phyloP scores from a whole-genome alignment of 2,113 vertebrate species.

The Scophthalmus maximus region DNA sequence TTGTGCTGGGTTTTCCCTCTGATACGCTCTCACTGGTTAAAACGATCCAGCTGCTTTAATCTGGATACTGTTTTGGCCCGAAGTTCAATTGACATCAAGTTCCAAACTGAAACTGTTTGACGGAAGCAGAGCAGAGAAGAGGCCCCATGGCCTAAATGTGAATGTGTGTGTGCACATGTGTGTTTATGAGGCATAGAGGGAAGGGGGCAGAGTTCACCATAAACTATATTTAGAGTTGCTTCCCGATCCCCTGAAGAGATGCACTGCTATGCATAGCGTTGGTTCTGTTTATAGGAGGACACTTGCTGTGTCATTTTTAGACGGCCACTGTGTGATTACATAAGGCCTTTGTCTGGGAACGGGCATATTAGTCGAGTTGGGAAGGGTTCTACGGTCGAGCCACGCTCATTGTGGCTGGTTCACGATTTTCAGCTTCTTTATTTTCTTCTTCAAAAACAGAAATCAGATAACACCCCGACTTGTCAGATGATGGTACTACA shows the following conservation, averaged over 20 bases:
- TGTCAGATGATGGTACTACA: not conserved
- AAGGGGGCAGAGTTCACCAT: constrained; percentile 48
- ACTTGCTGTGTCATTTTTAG: constrained; percentile 43
- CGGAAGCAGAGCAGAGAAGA: constrained; percentile 13
- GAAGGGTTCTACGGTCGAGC: not conserved
- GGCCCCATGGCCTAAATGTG: not conserved
- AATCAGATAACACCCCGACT: not conserved
- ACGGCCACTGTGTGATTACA: constrained; percentile 40
- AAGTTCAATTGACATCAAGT: constrained; percentile 1
- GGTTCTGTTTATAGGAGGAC: constrained; percentile 55
- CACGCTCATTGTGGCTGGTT: not conserved
- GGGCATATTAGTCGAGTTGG: constrained; percentile 1
- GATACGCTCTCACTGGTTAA: not conserved
- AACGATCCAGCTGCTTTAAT: constrained; percentile 15
- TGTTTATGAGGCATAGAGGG: constrained; percentile 37
- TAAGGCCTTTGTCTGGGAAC: constrained; percentile 18
- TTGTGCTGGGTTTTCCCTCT: not conserved
- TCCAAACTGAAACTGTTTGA: not conserved
- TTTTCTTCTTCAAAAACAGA: not conserved
- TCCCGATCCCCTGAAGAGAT: constrained; percentile 48
- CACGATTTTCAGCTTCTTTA: not conserved
- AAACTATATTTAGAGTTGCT: constrained; percentile 66
- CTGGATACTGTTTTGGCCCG: constrained; percentile 2
- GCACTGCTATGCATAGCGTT: constrained; percentile 36
- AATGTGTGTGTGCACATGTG: constrained; percentile 17